A percentile compares a stretch with the other conserved stretches of the same genome.
phyloP scores from a whole-genome alignment of 2,888 invertebrate species.

The Physocephala rufipes region DNA sequence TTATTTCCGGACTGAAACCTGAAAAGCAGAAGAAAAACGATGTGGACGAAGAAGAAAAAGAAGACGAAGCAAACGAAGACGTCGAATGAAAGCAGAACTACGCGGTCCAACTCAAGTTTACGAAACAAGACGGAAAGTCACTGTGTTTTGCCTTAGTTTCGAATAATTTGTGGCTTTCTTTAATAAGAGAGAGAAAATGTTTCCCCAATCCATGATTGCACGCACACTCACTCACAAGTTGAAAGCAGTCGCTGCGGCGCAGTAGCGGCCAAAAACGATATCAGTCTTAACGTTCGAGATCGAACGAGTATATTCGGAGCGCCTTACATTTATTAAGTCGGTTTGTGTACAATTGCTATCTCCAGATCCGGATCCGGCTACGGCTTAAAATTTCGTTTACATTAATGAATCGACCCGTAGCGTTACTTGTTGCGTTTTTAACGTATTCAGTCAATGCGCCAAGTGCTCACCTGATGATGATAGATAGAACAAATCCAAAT shows the following conservation, averaged over 20 bases:
- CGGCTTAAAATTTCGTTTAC: too few species aligned
- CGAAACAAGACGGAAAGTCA: constrained; percentile 9
- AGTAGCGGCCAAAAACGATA: not conserved
- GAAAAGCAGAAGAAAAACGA: too few species aligned
- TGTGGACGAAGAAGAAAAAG: too few species aligned
- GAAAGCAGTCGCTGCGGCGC: not conserved
- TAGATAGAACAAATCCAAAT: constrained; percentile 11
- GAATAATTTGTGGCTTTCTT: constrained; percentile 32
- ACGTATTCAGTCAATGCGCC: not conserved
- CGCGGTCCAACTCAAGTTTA: not conserved
- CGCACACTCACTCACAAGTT: not conserved
- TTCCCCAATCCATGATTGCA: constrained; percentile 22
- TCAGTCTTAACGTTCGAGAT: constrained; percentile 3
- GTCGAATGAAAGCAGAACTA: constrained; percentile 14
- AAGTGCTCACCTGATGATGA: constrained; percentile 14
- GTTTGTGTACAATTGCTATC: not conserved
- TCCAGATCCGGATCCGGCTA: too few species aligned
- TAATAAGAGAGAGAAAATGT: constrained; percentile 19
- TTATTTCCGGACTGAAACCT: constrained; percentile 16
- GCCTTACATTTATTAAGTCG: not conserved
- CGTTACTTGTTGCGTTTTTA: not conserved
- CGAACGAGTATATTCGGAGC: not conserved
- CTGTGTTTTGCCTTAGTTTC: constrained; percentile 14
- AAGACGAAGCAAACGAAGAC: too few species aligned
- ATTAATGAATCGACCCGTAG: not conserved